These are phyloP conservation scores for Bhutanitis thaidina DNA, from an alignment of 2,888 invertebrate genomes.

Conservation along the genomic window DNA sequence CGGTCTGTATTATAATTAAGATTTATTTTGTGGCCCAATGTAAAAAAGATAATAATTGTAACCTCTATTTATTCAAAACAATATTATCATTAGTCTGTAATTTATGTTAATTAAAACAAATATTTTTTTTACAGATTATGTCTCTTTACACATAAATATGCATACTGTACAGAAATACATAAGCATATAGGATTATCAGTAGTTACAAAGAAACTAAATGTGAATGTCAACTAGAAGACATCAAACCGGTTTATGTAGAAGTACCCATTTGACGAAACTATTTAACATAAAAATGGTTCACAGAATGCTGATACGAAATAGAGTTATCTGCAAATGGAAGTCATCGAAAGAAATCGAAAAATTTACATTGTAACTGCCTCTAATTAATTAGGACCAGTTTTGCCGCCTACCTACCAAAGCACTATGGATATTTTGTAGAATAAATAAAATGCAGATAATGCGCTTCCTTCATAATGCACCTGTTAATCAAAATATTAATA, in stretches of 20 bases:
- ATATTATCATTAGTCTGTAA: too few species aligned
- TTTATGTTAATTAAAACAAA: too few species aligned
- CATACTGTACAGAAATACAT: too few species aligned
- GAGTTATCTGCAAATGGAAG: conserved; percentile 18
- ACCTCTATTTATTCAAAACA: too few species aligned
- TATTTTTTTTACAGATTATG: too few species aligned
- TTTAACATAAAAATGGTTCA: conserved; percentile 12
- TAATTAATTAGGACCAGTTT: conserved; percentile 14
- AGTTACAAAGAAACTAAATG: not conserved
- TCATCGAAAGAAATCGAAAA: conserved; percentile 7
- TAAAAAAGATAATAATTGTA: too few species aligned
- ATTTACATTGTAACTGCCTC: conserved; percentile 15
- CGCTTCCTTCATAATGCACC: too few species aligned
- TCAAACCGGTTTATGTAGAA: conserved; percentile 1
- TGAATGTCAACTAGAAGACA: not conserved
- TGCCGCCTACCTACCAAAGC: not conserved
- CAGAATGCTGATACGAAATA: conserved; percentile 7
- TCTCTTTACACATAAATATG: too few species aligned
- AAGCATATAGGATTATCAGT: too few species aligned
- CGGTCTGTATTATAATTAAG: too few species aligned
- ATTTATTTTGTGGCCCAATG: too few species aligned
- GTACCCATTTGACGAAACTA: not conserved
- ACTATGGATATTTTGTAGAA: not conserved
- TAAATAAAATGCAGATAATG: not conserved
- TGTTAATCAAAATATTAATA: too few species aligned